phyloP scores from a whole-genome alignment of 2,888 invertebrate genomes.

The Conus canariensis region DNA sequence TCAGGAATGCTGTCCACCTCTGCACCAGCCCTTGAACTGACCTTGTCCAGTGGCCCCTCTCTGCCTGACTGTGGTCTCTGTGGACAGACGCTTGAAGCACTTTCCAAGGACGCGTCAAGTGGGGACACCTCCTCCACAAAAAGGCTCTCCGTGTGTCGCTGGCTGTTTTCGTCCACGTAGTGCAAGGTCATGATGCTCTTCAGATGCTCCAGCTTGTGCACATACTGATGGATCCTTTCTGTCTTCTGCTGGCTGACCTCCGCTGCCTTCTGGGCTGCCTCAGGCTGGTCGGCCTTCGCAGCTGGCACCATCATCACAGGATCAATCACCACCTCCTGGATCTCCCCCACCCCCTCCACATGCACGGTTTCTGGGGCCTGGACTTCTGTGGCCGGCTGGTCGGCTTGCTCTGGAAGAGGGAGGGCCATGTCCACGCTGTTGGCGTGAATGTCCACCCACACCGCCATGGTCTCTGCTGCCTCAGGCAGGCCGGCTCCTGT shows the following conservation, averaged over 20 bases:
- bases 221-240: conserved; percentile 11
- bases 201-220: conserved; percentile 18
- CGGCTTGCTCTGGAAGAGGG: not conserved
- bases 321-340: not conserved
- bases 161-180: conserved; percentile 25
- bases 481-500: not conserved
- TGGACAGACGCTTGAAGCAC: too few species aligned
- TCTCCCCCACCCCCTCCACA: conserved; percentile 17
- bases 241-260: too few species aligned
- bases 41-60: not conserved
- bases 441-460: conserved; percentile 1
- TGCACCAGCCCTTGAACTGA: not conserved
- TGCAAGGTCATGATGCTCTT: conserved; percentile 26
- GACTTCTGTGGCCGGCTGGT: not conserved
- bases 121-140: not conserved
- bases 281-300: not conserved
- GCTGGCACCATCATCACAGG: not conserved
- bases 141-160: conserved; percentile 3
- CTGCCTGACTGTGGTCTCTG: too few species aligned
- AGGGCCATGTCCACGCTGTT: not conserved
- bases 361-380: not conserved
- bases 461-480: not conserved
- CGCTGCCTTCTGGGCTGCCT: not conserved
- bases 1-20: not conserved
- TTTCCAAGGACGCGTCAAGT: not conserved